phyloP scores from a whole-genome alignment of 1,140 invertebrate genomes.

The Scaptodrosophila lebanonensis region DNA sequence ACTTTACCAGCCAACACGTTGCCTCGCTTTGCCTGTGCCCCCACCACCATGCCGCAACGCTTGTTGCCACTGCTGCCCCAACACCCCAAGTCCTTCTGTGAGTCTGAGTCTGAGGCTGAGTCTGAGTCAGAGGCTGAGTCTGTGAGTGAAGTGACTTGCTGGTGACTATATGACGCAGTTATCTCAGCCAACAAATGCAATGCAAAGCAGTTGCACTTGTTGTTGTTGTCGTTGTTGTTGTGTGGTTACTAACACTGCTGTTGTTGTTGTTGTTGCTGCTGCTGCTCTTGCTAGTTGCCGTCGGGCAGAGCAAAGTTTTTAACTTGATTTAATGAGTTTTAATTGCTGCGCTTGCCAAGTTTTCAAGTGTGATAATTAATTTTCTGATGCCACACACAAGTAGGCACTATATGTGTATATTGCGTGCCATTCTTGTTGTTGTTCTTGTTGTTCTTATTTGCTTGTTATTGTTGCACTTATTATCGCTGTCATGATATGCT shows the following conservation, averaged over 20 bases:
- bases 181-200: not conserved
- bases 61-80: too few species aligned
- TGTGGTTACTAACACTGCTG: too few species aligned
- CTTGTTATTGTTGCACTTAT: too few species aligned
- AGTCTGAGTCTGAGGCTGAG: too few species aligned
- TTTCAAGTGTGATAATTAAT: slow-evolving; percentile 63
- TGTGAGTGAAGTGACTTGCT: too few species aligned
- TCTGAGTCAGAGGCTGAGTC: too few species aligned
- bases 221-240: not conserved
- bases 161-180: too few species aligned
- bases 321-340: slow-evolving; percentile 74
- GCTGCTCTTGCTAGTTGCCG: not conserved
- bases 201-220: not conserved
- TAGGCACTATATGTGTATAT: too few species aligned
- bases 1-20: slow-evolving; percentile 39
- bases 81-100: too few species aligned
- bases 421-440: slow-evolving; percentile 2
- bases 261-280: not conserved
- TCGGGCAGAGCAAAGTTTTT: slow-evolving; percentile 64
- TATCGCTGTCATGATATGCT: too few species aligned
- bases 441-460: not conserved
- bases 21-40: too few species aligned
- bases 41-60: too few species aligned
- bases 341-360: slow-evolving; percentile 64
- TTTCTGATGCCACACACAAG: slow-evolving; percentile 18